Base-by-base conservation (phyloP, 2,888 invertebrate genomes). In the Tanytarsus gracilentus region DNA sequence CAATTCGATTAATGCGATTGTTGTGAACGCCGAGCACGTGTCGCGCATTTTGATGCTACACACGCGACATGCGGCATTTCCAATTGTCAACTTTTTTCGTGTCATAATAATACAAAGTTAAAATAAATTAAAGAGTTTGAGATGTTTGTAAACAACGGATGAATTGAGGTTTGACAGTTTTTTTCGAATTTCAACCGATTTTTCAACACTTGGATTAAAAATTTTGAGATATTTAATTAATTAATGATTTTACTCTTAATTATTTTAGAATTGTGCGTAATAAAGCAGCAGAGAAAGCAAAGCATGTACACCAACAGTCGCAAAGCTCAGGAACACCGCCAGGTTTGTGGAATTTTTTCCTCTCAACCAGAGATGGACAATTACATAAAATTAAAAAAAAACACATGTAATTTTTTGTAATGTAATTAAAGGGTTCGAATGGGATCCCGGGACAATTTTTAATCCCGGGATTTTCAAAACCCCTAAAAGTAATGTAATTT, bases 281-380 rank as follows among this genome's bases (percentile, higher is more conserved):
- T 77, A 95, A 95, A 72, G 96, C 96, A 9, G 95, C 95, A 9
- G 97, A 98, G 77, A 95, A 94, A 70, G 94, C 94, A 69, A 94
- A 95, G 72, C 88, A 90, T 68, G 89, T 88, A 44, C 89, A 90
- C 76, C 83, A 83, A 66, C 82, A 83, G 65, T 81, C 80, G 64
- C 79, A 80, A 64, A 77, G 77, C 3, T 77, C 77, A 65, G 77
- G 60, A 66, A 76, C 76, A 21, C 61, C 55, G 9, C 49, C 50
- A 60, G 60, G 50, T 50, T n/a, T 6, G 33, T 9, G 8, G 11
- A 30, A 7, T n/a, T n/a, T n/a, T n/a, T n/a, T n/a, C n/a, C n/a
- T n/a, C n/a, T n/a, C n/a, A n/a, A n/a, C n/a, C n/a, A n/a, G n/a
- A n/a, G n/a, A n/a, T n/a, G 58, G 64, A 64, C 55, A 64, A 64